Evolutionary conservation across 2,888 invertebrate genomes (phyloP), one percentile per base, ranked within the genome.

Genomic region (Amphipyra tragopoginis): DNA sequence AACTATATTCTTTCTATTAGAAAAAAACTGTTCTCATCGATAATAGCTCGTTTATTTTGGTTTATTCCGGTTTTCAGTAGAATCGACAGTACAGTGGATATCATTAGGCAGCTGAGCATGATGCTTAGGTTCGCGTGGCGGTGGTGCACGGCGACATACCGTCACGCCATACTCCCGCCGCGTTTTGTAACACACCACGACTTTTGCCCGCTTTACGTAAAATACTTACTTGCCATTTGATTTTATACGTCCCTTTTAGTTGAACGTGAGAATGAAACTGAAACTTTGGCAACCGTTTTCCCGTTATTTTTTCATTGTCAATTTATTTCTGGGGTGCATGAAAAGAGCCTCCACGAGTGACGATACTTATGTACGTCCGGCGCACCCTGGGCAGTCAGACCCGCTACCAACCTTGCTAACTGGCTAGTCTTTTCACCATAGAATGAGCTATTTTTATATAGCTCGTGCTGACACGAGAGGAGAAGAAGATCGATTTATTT

Each of bases 151-250:
- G 69, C 61, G 79, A 75, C 81, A 81, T 82, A 77, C 83, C 82
- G 81, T 83, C 83, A 82, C 83, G 83, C 81, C 52, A 78, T 62
- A 67, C 61, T 66, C 58, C 54, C 55, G 33, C 57, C 40, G 33
- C 47, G 71, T 80, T 72, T 80, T 76, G 77, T 80, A 68, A 72
- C 65, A 62, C 48, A 51, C 72, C 39, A 67, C 58, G 52, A 65
- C 36, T 77, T 50, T 57, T 61, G 60, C 45, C 34, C 9, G 65
- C 39, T 69, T 64, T 65, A 64, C 63, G 63, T 75, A 61, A 66
- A 75, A 39, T 53, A 65, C 48, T 50, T 53, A 65, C 48, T 50
- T 49, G 53, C 21, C n/a, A 50, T 44, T 54, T 56, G 21, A 29
- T 54, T 45, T 21, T 38, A 5, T 26, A 10, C n/a, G 40, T 8